A percentile compares a stretch with the other conserved stretches of the same genome.
phyloP scores from a whole-genome alignment of 1,140 invertebrate genomes.

The Metopolophium dirhodum region DNA sequence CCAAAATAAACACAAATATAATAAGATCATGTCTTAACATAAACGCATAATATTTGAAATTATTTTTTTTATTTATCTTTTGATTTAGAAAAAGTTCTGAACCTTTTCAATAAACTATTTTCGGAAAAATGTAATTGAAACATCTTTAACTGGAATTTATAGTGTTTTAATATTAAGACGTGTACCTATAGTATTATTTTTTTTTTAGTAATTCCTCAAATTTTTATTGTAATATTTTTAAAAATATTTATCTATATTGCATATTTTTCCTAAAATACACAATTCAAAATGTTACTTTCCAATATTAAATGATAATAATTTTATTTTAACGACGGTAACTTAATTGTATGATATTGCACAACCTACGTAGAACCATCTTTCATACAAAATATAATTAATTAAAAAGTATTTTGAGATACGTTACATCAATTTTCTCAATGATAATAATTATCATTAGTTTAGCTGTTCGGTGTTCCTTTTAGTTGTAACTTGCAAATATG shows the following conservation, averaged over 20 bases:
- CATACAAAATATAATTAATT: neutral
- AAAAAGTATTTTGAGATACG: neutral
- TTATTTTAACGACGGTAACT: neutral
- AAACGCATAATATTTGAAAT: neutral
- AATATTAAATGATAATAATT: neutral
- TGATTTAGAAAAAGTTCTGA: neutral
- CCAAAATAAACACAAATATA: neutral
- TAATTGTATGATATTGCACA: neutral
- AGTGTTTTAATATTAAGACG: neutral
- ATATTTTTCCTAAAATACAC: neutral
- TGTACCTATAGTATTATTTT: neutral
- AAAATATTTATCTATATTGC: neutral
- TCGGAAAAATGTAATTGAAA: conserved; percentile 2
- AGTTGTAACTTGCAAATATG: neutral
- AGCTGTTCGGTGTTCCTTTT: neutral
- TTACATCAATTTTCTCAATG: neutral
- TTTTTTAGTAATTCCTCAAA: neutral
- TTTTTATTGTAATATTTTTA: neutral
- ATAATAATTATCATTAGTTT: neutral
- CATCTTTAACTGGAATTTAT: conserved; percentile 4
- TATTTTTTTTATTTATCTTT: neutral
- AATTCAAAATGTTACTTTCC: neutral
- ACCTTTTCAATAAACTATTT: neutral
- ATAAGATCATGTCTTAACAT: neutral
- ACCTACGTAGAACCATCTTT: neutral